A percentile compares a stretch with the other conserved stretches of the same genome.
These are phyloP conservation scores for Serinus canaria DNA, from an alignment of 2,113 vertebrate genomes.

Conservation along the genomic window DNA sequence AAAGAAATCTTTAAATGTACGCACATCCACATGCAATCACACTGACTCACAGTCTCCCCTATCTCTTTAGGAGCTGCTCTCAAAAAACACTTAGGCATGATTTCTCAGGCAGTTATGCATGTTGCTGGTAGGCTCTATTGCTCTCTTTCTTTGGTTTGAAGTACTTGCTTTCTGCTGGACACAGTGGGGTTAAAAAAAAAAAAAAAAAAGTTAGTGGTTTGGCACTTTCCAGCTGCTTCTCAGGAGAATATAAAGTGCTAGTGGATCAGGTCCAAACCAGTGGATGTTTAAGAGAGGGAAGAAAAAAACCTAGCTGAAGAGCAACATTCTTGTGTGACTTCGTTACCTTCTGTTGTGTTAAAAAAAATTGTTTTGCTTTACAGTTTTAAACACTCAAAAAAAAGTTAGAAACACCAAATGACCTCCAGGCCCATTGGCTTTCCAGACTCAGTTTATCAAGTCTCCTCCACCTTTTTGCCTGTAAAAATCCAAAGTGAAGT, in stretches of 20 bases:
- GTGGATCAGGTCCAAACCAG: constrained; percentile 74
- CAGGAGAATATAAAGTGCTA: constrained; percentile 73
- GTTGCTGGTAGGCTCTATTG: neutral
- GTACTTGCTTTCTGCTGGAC: constrained; percentile 34
- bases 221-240: constrained; percentile 71
- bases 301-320: constrained; percentile 54
- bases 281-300: constrained; percentile 69
- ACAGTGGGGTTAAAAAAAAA: constrained; percentile 56
- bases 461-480: constrained; percentile 69
- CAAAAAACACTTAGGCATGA: neutral
- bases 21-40: neutral
- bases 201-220: constrained; percentile 51
- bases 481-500: constrained; percentile 79
- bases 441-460: constrained; percentile 73
- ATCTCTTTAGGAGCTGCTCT: neutral
- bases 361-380: constrained; percentile 61
- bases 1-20: neutral
- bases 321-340: constrained; percentile 71
- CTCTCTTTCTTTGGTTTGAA: neutral
- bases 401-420: constrained; percentile 68
- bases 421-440: constrained; percentile 75
- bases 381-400: constrained; percentile 67
- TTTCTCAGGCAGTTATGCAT: neutral
- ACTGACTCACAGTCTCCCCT: neutral
- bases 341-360: constrained; percentile 69